A percentile compares a stretch with the other conserved stretches of the same genome.
Evolutionary conservation across 2,797 vertebrate species (phyloP).

Genomic region (Coracias cyanogaster): DNA sequence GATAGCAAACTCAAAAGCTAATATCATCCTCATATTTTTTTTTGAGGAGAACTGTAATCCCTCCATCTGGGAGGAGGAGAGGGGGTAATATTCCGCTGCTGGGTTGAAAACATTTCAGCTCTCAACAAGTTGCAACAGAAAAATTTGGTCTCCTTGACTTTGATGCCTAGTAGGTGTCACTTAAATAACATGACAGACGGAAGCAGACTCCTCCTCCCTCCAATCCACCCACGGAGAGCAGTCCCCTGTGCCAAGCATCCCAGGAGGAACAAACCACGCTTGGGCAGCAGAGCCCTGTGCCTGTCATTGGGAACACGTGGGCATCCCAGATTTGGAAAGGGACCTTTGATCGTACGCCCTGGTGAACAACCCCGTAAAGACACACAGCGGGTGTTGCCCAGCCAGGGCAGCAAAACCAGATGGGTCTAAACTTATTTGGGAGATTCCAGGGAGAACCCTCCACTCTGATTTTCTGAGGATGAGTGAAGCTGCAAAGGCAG

Average conservation of each 20-base stretch:
- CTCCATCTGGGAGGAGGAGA: slow-evolving; percentile 5
- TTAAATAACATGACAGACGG: neutral
- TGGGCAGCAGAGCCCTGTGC: neutral
- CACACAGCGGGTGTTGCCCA: fast-evolving
- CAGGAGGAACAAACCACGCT: neutral
- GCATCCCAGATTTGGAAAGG: neutral
- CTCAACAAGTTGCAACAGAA: slow-evolving; percentile 13
- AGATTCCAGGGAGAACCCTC: neutral
- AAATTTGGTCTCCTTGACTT: slow-evolving; percentile 36
- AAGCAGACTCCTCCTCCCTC: neutral
- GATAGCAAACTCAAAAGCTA: neutral
- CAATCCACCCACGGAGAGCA: neutral
- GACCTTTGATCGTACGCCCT: fast-evolving
- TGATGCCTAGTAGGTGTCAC: slow-evolving; percentile 13
- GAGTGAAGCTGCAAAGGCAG: neutral
- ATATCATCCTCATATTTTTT: neutral
- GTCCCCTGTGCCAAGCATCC: neutral
- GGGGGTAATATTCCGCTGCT: slow-evolving; percentile 1
- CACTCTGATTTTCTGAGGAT: neutral
- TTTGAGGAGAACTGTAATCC: neutral
- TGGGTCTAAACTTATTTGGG: neutral
- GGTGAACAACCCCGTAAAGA: neutral
- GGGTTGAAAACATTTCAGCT: neutral
- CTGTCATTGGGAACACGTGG: fast-evolving
- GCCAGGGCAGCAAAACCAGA: too few relatives aligned